Evolutionary conservation across 2,113 vertebrate species (phyloP), one percentile per base, ranked within the genome.

Genomic region (Chaenogobius annularis): DNA sequence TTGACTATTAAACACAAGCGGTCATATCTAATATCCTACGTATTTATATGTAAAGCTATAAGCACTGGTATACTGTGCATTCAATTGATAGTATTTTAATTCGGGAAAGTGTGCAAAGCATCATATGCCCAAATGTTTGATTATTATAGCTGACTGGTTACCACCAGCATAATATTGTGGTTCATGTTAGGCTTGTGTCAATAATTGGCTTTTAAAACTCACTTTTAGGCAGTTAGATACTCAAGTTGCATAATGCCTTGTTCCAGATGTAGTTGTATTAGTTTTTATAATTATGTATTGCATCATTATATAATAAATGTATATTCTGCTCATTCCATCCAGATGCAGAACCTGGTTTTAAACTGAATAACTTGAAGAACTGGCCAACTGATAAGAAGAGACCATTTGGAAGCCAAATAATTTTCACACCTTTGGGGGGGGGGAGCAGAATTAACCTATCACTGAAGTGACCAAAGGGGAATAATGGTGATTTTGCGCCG

Each of bases 401-500:
- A 67, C 85, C 72, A 88, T 91, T 90, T 92, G 92, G 90, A 91
- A 90, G 56, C 87, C 85, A 61, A 94, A 54, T 80, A 35, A 79
- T 88, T 94, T 91, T 94, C 40, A 87, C 92, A 91, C 90, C 92
- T 88, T 94, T 94, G 84, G 92, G 92, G 93, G 91, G 92, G 91
- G 93, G 93, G 94, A 87, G 95, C 94, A 94, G 90, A 95, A 96
- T 95, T 98, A 95, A 95, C 96, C 92, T 96, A 96, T 96, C 95
- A 96, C 95, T 97, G 97, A 95, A 95, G 97, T 96, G 97, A 99
- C 96, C 95, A 99, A 98, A 98, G 97, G 98, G 98, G 98, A 99
- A 99, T 99, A 99, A 99, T 99, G 98, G 96, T 98, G 96, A 99
- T 99, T 99, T 99, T 98, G 97, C 98, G 97, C 98, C 96, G 96